Base-by-base conservation (phyloP, 1,140 invertebrate genomes). In the Leptestheria dahalacensis region DNA sequence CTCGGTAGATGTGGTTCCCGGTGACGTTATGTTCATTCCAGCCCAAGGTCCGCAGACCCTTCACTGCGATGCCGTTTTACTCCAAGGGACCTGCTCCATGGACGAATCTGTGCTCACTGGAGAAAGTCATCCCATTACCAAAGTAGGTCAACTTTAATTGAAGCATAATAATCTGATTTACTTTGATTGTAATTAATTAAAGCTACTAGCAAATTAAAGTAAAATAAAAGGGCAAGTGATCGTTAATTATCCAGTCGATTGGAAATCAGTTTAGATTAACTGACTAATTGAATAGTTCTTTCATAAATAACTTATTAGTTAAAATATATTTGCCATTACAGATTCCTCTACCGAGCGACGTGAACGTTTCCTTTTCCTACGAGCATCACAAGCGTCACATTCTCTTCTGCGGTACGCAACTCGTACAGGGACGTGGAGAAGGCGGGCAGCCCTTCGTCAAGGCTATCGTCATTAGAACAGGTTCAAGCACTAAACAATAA, bases 391-490 rank as follows among this genome's bases (percentile, higher is more conserved):
- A 68, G 15, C 65, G 70, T 21, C 71, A 77, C 62, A 67, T 72
- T 6, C 64, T 78, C 6, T 76, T 76, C 60, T 73, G 71, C 65
- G 77, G 77, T 2, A 77, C 77, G 0, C 64, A 73, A 47, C 67
- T 78, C 11, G 70, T 78, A 51, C 77, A 78, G 65, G 74, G 73
- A 11, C 70, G 75, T 62, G 75, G 69, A 60, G 73, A 72, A 66
- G 68, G 65, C n/a, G 69, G 67, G 63, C 65, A 71, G 46, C 23
- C 23, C 18, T 68, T 68, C 49, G 70, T 77, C 15, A 66, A 65
- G 52, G 75, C 74, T 47, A 68, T 77, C 4, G 75, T 78, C 11
- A 61, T 77, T 20, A 64, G 74, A 62, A 77, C 76, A 69, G 75
- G 75, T 76, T n/a, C n/a, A n/a, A n/a, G n/a, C n/a, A n/a, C n/a